These are phyloP conservation scores for Centruroides sculpturatus DNA, from an alignment of 1,140 invertebrate species.

Conservation along the genomic window DNA sequence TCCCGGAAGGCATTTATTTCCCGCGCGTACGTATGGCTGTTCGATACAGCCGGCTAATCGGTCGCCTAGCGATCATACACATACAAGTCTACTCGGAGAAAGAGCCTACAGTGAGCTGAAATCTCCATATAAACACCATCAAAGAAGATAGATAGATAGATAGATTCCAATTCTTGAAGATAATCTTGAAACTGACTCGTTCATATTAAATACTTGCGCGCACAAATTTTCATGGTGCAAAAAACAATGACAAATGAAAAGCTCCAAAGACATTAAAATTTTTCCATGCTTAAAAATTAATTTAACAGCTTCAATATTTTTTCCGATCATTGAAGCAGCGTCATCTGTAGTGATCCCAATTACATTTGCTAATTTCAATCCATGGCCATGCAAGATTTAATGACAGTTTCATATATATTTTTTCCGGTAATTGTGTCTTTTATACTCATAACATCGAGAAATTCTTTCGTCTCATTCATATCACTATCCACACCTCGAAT, in stretches of 20 bases:
- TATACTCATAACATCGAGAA: background rate
- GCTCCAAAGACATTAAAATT: slow-evolving; percentile 1
- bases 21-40: too few species aligned
- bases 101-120: too few species aligned
- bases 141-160: too few species aligned
- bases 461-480: background rate
- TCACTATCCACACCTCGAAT: background rate
- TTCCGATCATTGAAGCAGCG: slow-evolving; percentile 20
- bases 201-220: slow-evolving; percentile 18
- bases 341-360: too few species aligned
- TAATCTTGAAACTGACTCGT: background rate
- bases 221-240: slow-evolving; percentile 24
- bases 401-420: slow-evolving; percentile 23
- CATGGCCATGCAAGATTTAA: too few species aligned
- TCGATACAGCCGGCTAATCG: too few species aligned
- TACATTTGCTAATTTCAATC: too few species aligned
- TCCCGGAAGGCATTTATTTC: too few species aligned
- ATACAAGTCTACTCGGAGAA: too few species aligned
- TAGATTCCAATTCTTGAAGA: too few species aligned
- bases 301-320: slow-evolving; percentile 20
- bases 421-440: slow-evolving; percentile 6
- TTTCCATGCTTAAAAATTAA: slow-evolving; percentile 16
- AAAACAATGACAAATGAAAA: slow-evolving; percentile 22
- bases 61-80: too few species aligned
- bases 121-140: too few species aligned